phyloP scores from a whole-genome alignment of 2,888 invertebrate species.

The Scelioninae gen. 2 region DNA sequence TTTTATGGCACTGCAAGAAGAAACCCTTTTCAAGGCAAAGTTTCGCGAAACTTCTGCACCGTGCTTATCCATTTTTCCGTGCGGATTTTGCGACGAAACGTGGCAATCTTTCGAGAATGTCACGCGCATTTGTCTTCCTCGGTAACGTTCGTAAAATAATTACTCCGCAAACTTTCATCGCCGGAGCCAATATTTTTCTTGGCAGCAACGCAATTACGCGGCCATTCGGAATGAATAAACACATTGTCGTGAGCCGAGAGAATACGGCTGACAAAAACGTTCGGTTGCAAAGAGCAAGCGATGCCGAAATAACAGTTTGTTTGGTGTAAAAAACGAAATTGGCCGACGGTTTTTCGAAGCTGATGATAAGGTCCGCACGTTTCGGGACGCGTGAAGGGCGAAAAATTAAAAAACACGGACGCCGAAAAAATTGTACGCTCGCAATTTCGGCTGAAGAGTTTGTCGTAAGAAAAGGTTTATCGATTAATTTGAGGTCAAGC shows the following conservation, averaged over 20 bases:
- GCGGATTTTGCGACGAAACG: slow-evolving; percentile 1
- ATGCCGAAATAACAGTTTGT: too few species aligned
- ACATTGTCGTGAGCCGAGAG: background rate
- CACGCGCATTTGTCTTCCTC: slow-evolving; percentile 13
- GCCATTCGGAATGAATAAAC: slow-evolving; percentile 10
- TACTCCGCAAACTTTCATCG: slow-evolving; percentile 14
- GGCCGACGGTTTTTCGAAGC: background rate
- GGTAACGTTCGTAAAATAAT: slow-evolving; percentile 20
- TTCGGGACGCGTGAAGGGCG: too few species aligned
- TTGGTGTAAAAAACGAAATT: background rate
- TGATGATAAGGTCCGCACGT: too few species aligned
- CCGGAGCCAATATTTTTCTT: slow-evolving; percentile 10
- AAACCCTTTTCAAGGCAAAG: slow-evolving; percentile 3
- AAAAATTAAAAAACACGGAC: too few species aligned
- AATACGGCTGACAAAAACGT: slow-evolving; percentile 10
- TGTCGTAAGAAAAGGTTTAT: too few species aligned
- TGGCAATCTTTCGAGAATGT: slow-evolving; percentile 19
- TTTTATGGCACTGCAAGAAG: slow-evolving; percentile 9
- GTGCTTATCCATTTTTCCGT: background rate
- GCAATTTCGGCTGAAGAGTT: too few species aligned
- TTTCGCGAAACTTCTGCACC: slow-evolving; percentile 5
- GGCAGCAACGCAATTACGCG: slow-evolving; percentile 9
- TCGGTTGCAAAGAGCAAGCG: background rate
- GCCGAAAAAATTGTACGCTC: too few species aligned
- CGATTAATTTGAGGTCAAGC: too few species aligned